These are phyloP conservation scores for Tylochromis polylepis DNA, from an alignment of 2,113 vertebrate species.

Conservation along the genomic window DNA sequence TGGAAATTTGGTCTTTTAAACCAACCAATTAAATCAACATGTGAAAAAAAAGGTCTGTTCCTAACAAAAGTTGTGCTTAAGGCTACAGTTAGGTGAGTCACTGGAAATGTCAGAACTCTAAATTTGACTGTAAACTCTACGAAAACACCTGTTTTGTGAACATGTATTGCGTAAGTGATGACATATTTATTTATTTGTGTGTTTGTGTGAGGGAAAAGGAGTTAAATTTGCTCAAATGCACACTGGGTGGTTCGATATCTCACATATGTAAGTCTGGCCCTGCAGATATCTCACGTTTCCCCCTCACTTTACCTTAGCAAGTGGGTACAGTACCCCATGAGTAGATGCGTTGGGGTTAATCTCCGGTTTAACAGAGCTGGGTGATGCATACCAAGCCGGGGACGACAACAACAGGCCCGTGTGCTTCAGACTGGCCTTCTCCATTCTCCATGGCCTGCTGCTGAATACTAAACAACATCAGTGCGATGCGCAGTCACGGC, in stretches of 20 bases:
- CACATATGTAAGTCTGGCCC: not conserved
- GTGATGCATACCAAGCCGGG: constrained; percentile 59
- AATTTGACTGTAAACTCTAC: too few relatives aligned
- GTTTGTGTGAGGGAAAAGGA: not conserved
- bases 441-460: constrained; percentile 77
- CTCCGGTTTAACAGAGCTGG: constrained; percentile 11
- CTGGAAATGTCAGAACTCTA: not conserved
- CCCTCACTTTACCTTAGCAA: not conserved
- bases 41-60: not conserved
- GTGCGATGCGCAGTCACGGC: constrained; percentile 80
- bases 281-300: not conserved
- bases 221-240: not conserved
- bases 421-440: constrained; percentile 75
- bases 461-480: constrained; percentile 78
- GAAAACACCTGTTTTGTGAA: not conserved
- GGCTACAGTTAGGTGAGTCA: not conserved
- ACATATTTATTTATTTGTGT: not conserved
- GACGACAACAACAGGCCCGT: constrained; percentile 39
- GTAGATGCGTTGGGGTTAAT: constrained; percentile 41
- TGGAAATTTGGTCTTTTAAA: constrained; percentile 43
- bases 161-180: not conserved
- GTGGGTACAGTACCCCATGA: not conserved
- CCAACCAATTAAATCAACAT: constrained; percentile 20
- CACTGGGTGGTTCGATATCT: not conserved
- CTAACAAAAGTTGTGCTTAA: not conserved